A percentile compares a stretch with the other conserved stretches of the same genome.
These are phyloP conservation scores for Isurus oxyrinchus DNA, from an alignment of 2,113 vertebrate genomes.

Conservation along the genomic window DNA sequence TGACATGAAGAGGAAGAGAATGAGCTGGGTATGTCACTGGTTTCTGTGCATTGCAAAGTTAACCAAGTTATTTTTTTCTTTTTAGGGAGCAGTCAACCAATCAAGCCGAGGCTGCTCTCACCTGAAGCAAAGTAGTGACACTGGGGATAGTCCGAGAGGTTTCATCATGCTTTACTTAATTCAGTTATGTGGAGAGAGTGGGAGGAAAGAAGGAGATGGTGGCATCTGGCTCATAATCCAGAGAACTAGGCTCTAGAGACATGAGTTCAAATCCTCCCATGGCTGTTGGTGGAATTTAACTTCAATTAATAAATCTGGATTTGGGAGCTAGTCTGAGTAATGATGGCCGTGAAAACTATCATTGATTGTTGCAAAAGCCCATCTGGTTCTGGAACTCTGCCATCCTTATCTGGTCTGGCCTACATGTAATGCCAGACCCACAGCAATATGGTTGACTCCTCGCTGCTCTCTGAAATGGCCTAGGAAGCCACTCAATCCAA, in stretches of 20 bases:
- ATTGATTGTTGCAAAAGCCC: too few species aligned
- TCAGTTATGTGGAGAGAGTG: background rate
- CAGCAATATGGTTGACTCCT: too few species aligned
- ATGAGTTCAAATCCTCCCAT: background rate
- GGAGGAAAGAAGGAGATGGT: background rate
- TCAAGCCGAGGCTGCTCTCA: background rate
- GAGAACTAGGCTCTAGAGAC: background rate
- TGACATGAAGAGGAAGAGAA: background rate
- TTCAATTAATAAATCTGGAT: background rate
- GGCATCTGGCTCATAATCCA: background rate
- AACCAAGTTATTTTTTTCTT: background rate
- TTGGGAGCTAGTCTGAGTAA: background rate
- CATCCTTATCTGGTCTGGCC: too few species aligned
- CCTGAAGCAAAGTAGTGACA: background rate
- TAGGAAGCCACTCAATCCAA: background rate
- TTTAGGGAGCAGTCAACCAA: background rate
- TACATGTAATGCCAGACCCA: too few species aligned
- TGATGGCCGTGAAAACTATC: background rate
- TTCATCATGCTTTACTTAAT: background rate
- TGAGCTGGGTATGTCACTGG: background rate
- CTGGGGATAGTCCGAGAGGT: background rate
- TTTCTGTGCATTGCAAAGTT: background rate
- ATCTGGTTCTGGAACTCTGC: too few species aligned
- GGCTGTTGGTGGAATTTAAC: background rate
- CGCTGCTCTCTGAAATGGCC: background rate